Evolutionary conservation across 1,140 invertebrate genomes (phyloP), one percentile per base, ranked within the genome.

Genomic region (Arion vulgaris): DNA sequence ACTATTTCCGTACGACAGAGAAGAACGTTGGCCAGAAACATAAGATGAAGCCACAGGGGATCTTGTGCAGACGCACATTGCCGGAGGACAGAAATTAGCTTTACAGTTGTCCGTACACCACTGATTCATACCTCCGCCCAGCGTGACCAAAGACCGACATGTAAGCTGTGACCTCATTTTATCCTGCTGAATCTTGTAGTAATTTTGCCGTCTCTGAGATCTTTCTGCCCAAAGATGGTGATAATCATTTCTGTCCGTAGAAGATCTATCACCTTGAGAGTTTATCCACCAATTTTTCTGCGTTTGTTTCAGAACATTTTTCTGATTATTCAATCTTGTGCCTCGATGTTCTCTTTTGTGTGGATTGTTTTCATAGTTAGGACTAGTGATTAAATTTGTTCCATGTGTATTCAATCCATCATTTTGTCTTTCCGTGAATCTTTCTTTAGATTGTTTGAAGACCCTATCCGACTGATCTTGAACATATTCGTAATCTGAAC

Each of bases 71-170:
- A 86, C 45, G 38, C 86, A 87, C 75, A 85, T 82, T 23, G 57
- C 28, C 9, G 45, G 39, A 0, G 85, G 85, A 53, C 85, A 87
- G 75, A 81, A 87, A 68, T 86, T 85, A 38, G 84, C 84, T 49
- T 87, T 87, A 72, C 86, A 87, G 81, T 87, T 87, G 66, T 74
- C 84, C 17, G 81, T 83, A 41, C 86, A 87, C 86, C 86, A 87
- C 11, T 83, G 80, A 71, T 87, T 84, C 86, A 87, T 87, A 0
- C 85, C 86, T 15, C 82, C 85, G 0, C 83, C 83, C 0, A 86
- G 83, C 0, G 66, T 71, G 9, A 87, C 79, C 4, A 69, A 79
- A 41, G 80, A 38, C 26, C 39, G 1, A 36, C 80, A 81, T 1
- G 39, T 32, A 1, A 78, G 39, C 32, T 39, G 51, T 11, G 15